phyloP scores from a whole-genome alignment of 2,888 invertebrate species.

The Tenthredo notha region DNA sequence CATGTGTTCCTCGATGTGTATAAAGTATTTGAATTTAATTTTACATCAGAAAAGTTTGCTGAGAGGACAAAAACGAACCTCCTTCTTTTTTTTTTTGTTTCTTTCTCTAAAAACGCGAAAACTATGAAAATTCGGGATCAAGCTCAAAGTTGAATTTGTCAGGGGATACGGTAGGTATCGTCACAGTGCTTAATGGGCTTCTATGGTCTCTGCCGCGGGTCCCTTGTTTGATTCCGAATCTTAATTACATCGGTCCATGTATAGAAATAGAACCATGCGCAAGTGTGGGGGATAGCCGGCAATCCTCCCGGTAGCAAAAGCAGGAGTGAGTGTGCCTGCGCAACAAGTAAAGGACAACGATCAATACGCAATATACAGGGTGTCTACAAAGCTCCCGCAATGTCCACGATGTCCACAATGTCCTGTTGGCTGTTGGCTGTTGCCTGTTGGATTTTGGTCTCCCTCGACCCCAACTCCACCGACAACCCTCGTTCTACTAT shows the following conservation, averaged over 20 bases:
- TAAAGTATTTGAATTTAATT: constrained; percentile 4
- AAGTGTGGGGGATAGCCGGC: constrained; percentile 60
- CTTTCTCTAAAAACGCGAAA: not conserved
- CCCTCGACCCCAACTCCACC: constrained; percentile 48
- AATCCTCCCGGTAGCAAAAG: constrained; percentile 51
- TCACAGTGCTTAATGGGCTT: constrained; percentile 46
- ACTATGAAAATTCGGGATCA: not conserved
- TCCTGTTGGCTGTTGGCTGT: constrained; percentile 10
- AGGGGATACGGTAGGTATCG: constrained; percentile 40
- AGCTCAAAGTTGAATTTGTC: constrained; percentile 33
- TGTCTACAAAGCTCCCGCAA: constrained; percentile 61
- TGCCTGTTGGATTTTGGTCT: constrained; percentile 28
- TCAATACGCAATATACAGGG: constrained; percentile 73
- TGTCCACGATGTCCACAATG: constrained; percentile 56
- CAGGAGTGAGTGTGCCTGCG: constrained; percentile 64
- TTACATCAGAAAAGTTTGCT: not conserved
- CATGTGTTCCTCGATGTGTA: not conserved
- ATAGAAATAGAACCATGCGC: constrained; percentile 65
- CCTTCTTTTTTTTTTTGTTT: not conserved
- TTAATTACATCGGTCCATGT: constrained; percentile 72
- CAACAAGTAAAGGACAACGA: constrained; percentile 76
- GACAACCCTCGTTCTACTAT: constrained; percentile 47
- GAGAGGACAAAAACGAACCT: too few relatives aligned
- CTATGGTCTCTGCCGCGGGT: constrained; percentile 44
- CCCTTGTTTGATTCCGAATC: constrained; percentile 66